Percentiles rank a stretch among this genome's conserved stretches.
Evolutionary conservation across 1,140 invertebrate species (phyloP).

Genomic region (Pristionchus pacificus): DNA sequence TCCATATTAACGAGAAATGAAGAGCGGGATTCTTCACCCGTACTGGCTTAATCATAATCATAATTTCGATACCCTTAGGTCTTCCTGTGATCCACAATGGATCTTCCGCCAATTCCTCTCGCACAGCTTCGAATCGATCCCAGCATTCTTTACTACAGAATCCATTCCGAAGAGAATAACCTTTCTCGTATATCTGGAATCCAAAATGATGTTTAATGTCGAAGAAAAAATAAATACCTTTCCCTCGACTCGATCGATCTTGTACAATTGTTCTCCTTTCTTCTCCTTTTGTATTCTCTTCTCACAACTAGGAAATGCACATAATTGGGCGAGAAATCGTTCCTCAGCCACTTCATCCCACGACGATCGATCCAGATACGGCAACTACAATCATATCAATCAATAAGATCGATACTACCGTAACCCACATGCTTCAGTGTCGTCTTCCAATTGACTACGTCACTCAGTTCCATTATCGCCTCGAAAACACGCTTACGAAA

Average conservation of each 20-base stretch:
- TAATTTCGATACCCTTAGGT: background rate
- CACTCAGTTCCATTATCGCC: constrained; percentile 16
- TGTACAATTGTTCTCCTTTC: constrained; percentile 29
- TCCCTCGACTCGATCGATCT: constrained; percentile 26
- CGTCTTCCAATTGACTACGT: background rate
- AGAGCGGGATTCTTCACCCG: too few species aligned
- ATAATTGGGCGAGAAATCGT: constrained; percentile 22
- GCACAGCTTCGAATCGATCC: constrained; percentile 12
- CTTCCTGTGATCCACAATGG: constrained; percentile 31
- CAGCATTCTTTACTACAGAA: constrained; percentile 29
- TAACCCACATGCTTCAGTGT: constrained; percentile 3
- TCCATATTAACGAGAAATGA: too few species aligned
- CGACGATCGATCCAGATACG: constrained; percentile 14
- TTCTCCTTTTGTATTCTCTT: constrained; percentile 18
- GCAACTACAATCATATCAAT: constrained; percentile 17
- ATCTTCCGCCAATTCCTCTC: constrained; percentile 18
- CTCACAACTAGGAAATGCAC: constrained; percentile 29
- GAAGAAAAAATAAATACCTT: constrained; percentile 9
- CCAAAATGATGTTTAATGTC: background rate
- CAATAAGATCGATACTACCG: background rate
- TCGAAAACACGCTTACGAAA: constrained; percentile 11
- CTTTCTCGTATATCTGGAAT: constrained; percentile 18
- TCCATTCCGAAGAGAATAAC: constrained; percentile 14
- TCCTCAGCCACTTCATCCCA: constrained; percentile 37
- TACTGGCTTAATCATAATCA: too few species aligned